phyloP scores from a whole-genome alignment of 2,888 invertebrate species.

The Clostera curtula region DNA sequence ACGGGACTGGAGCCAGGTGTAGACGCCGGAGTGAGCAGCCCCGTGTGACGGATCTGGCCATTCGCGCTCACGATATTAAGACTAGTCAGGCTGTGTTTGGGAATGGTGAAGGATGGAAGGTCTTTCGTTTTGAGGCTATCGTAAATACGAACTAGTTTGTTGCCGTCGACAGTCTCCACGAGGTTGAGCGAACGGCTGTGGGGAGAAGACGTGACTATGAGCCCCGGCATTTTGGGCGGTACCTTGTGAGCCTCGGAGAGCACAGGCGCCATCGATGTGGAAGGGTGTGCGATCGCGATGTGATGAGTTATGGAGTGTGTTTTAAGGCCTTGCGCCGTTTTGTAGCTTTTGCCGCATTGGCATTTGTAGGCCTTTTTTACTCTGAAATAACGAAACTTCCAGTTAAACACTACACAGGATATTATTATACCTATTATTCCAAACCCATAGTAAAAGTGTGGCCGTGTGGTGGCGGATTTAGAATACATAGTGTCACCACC shows the following conservation, averaged over 20 bases:
- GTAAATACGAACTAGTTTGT: constrained; percentile 60
- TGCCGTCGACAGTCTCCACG: constrained; percentile 42
- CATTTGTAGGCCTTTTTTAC: constrained; percentile 87
- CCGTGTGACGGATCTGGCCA: constrained; percentile 29
- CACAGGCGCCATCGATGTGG: constrained; percentile 13
- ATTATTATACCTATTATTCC: too few species aligned
- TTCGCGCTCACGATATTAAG: constrained; percentile 40
- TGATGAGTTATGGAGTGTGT: constrained; percentile 76
- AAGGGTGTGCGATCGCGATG: constrained; percentile 26
- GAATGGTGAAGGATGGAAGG: constrained; percentile 52
- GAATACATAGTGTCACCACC: too few species aligned
- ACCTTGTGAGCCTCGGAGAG: constrained; percentile 18
- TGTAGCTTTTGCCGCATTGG: constrained; percentile 90
- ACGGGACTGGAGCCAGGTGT: constrained; percentile 54
- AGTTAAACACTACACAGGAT: too few species aligned
- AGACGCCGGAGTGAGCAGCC: constrained; percentile 67
- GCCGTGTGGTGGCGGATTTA: too few species aligned
- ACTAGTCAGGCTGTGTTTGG: constrained; percentile 50
- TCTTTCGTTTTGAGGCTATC: constrained; percentile 57
- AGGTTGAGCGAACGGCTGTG: constrained; percentile 32
- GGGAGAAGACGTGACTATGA: constrained; percentile 63
- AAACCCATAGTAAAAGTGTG: too few species aligned
- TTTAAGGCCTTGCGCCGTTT: constrained; percentile 85
- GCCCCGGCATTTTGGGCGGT: constrained; percentile 41
- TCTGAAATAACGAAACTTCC: too few species aligned